Percentiles rank a stretch among this genome's conserved stretches.
These are phyloP conservation scores for Hoplodrina blanda DNA, from an alignment of 2,888 invertebrate species.

Conservation along the genomic window DNA sequence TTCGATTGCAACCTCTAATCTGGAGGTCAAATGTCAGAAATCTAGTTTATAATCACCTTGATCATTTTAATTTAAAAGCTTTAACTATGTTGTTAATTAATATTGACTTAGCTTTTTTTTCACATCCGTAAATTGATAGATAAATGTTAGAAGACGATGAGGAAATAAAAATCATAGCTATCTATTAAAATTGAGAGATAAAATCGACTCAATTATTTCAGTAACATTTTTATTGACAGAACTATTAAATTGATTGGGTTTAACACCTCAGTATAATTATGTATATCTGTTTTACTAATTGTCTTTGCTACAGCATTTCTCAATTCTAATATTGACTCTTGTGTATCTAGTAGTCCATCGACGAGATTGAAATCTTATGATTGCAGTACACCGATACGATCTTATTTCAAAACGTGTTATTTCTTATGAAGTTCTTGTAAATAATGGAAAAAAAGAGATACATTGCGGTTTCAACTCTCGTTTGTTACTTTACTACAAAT, in stretches of 20 bases:
- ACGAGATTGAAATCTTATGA: slow-evolving; percentile 44
- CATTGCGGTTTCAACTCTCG: slow-evolving; percentile 47
- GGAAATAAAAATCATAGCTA: slow-evolving; percentile 31
- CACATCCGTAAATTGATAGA: not conserved
- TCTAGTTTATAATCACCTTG: slow-evolving; percentile 61
- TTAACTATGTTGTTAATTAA: slow-evolving; percentile 42
- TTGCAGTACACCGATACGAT: slow-evolving; percentile 46
- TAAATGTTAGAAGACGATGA: slow-evolving; percentile 7
- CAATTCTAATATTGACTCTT: slow-evolving; percentile 42
- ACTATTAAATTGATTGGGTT: slow-evolving; percentile 46
- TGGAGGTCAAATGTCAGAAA: slow-evolving; percentile 63
- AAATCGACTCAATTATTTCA: slow-evolving; percentile 24
- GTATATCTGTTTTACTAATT: slow-evolving; percentile 41
- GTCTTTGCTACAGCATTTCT: slow-evolving; percentile 36
- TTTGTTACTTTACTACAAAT: slow-evolving; percentile 35
- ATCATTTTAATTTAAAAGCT: slow-evolving; percentile 29
- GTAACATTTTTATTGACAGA: slow-evolving; percentile 39
- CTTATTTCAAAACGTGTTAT: slow-evolving; percentile 50
- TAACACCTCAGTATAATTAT: slow-evolving; percentile 52
- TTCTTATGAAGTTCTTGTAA: slow-evolving; percentile 51
- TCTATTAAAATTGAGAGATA: slow-evolving; percentile 34
- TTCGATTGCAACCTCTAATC: too few relatives aligned
- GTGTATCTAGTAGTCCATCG: slow-evolving; percentile 46
- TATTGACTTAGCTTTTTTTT: slow-evolving; percentile 23
- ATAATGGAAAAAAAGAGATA: slow-evolving; percentile 39